These are phyloP conservation scores for Siderastrea radians DNA, from an alignment of 92 coral and sea anemone species.

Conservation along the genomic window DNA sequence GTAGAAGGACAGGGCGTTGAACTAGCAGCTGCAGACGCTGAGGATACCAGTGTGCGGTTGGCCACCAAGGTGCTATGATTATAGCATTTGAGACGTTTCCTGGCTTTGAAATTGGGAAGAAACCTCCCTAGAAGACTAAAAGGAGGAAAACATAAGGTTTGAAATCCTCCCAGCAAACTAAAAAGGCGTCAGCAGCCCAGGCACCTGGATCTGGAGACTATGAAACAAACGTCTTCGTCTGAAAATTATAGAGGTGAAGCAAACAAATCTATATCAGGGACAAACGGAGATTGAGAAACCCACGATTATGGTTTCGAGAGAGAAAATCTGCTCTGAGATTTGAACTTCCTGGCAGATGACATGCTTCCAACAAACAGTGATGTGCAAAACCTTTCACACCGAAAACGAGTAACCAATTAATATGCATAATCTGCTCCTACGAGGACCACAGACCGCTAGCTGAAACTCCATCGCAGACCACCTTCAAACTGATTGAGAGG, in stretches of 20 bases:
- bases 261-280: slow-evolving; percentile 35
- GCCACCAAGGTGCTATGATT: slow-evolving; percentile 43
- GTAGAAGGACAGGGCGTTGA: slow-evolving; percentile 40
- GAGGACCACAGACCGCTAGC: slow-evolving; percentile 44
- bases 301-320: slow-evolving; percentile 13
- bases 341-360: slow-evolving; percentile 17
- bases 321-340: slow-evolving; percentile 9
- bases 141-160: slow-evolving; percentile 22
- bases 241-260: slow-evolving; percentile 58
- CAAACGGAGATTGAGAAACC: neutral
- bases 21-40: neutral
- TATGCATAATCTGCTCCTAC: slow-evolving; percentile 27
- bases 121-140: slow-evolving; percentile 17
- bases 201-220: slow-evolving; percentile 6
- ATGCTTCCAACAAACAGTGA: slow-evolving; percentile 10
- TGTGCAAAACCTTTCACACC: slow-evolving; percentile 38
- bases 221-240: slow-evolving; percentile 26
- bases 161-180: neutral
- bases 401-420: slow-evolving; percentile 51
- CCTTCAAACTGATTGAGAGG: slow-evolving; percentile 40
- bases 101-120: slow-evolving; percentile 1
- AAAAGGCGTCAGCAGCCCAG: slow-evolving; percentile 25
- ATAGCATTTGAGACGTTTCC: slow-evolving; percentile 26
- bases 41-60: slow-evolving; percentile 44
- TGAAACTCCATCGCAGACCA: neutral